phyloP scores from a whole-genome alignment of 2,888 invertebrate genomes.

The Andrena bicolor region DNA sequence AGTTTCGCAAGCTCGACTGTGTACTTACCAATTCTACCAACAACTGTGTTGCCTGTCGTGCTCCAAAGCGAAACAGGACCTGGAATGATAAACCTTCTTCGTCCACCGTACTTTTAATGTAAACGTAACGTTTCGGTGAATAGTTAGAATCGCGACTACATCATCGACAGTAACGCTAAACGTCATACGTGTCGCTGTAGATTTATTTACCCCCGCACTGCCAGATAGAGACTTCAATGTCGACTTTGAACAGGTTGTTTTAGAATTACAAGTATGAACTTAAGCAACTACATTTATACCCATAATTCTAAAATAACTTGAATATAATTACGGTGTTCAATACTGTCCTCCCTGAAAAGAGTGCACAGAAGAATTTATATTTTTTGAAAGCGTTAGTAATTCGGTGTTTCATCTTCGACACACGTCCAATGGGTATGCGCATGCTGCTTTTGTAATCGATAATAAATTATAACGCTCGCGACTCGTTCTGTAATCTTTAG shows the following conservation, averaged over 20 bases:
- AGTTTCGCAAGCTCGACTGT: slow-evolving; percentile 94
- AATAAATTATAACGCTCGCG: slow-evolving; percentile 35
- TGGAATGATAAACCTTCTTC: slow-evolving; percentile 44
- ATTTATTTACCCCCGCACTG: slow-evolving; percentile 48
- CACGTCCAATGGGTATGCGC: slow-evolving; percentile 3
- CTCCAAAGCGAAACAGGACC: slow-evolving; percentile 67
- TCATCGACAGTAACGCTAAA: slow-evolving; percentile 21
- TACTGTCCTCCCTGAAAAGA: background rate
- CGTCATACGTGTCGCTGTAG: slow-evolving; percentile 39
- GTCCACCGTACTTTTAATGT: slow-evolving; percentile 6
- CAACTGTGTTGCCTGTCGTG: slow-evolving; percentile 92
- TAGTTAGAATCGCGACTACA: background rate
- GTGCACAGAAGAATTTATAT: background rate
- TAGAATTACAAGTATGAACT: slow-evolving; percentile 4
- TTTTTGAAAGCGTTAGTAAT: background rate
- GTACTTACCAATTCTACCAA: slow-evolving; percentile 93
- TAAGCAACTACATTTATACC: background rate
- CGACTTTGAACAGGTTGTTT: slow-evolving; percentile 11
- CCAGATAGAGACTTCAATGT: slow-evolving; percentile 34
- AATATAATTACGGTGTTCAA: background rate
- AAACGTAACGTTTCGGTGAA: slow-evolving; percentile 20
- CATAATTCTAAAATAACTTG: slow-evolving; percentile 1
- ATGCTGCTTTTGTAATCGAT: slow-evolving; percentile 30
- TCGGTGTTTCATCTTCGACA: background rate
- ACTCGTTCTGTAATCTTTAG: slow-evolving; percentile 25